These are phyloP conservation scores for Catonia carolina DNA, from an alignment of 2,888 invertebrate genomes.

Conservation along the genomic window DNA sequence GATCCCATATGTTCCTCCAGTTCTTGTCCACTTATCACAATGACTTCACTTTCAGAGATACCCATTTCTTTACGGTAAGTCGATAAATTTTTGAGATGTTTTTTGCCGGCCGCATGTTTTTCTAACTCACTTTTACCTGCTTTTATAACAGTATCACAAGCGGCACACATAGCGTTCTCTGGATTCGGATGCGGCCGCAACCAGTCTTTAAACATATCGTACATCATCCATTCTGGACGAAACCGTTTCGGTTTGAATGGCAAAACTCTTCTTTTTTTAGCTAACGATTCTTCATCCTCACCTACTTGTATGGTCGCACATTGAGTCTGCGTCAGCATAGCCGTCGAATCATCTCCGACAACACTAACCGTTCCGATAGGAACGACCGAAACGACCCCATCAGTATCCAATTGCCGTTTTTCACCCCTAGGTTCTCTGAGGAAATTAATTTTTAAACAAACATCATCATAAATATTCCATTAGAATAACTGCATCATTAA, in stretches of 20 bases:
- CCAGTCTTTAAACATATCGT: constrained; percentile 38
- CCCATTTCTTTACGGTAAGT: constrained; percentile 6
- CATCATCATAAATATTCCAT: too few species aligned
- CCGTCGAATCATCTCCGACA: too few species aligned
- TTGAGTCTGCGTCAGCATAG: too few species aligned
- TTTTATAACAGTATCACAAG: constrained; percentile 37
- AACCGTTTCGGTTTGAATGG: constrained; percentile 24
- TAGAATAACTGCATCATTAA: too few species aligned
- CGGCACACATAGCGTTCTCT: constrained; percentile 36
- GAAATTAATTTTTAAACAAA: too few species aligned
- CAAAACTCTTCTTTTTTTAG: constrained; percentile 13
- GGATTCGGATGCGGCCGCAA: constrained; percentile 34
- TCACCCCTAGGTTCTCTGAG: too few species aligned
- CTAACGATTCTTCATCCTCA: not conserved
- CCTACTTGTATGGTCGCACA: too few species aligned
- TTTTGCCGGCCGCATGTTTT: constrained; percentile 38
- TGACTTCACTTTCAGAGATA: not conserved
- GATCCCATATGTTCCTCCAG: not conserved
- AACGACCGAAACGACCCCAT: too few species aligned
- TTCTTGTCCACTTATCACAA: constrained; percentile 5
- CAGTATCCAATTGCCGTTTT: too few species aligned
- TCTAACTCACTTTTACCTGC: constrained; percentile 39
- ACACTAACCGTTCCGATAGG: too few species aligned
- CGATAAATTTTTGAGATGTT: constrained; percentile 30
- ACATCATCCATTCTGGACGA: constrained; percentile 31